Evolutionary conservation across 1,140 invertebrate genomes (phyloP), one percentile per base, ranked within the genome.

Genomic region (Brachionus koreanus): DNA sequence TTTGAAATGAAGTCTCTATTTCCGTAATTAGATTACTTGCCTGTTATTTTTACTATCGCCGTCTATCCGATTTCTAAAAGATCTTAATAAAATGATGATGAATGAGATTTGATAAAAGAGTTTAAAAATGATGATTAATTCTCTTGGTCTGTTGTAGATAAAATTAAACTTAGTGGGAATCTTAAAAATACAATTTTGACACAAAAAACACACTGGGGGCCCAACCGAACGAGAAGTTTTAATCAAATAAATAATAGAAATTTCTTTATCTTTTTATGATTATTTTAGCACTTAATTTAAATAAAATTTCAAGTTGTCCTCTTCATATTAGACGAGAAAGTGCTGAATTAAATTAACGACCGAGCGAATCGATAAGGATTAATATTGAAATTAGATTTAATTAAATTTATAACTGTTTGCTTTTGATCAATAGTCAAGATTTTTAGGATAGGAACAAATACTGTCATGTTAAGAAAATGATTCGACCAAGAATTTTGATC

Each of bases 261-360:
- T 37, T 65, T 65, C 63, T 65, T 65, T 65, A 65, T 65, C 63
- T 65, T 65, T 65, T 57, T 57, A 65, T 37, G 63, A 65, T 65
- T 65, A 65, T 65, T 65, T 65, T 65, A 65, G 63, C 63, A 65
- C 63, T 65, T 65, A 65, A 65, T 65, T 65, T 35, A 37, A 65
- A 65, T 65, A 65, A 33, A 33, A 65, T 65, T 65, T 65, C 63
- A 65, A 65, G 63, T 33, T n/a, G 33, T 65, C 25, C 33, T 37
- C 63, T 33, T 37, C 13, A 33, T 33, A 35, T n/a, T 33, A 25
- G 9, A 10, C 25, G 33, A n/a, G 12, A 33, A 65, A 33, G 33
- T 65, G 25, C 63, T 37, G 25, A 65, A 65, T 33, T 65, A 13
- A 65, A 65, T 65, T 65, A 65, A 65, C 16, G 33, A 33, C 33